Conservation (phyloP, 2,888 invertebrate species). For the Chironomus tentans region DNA sequence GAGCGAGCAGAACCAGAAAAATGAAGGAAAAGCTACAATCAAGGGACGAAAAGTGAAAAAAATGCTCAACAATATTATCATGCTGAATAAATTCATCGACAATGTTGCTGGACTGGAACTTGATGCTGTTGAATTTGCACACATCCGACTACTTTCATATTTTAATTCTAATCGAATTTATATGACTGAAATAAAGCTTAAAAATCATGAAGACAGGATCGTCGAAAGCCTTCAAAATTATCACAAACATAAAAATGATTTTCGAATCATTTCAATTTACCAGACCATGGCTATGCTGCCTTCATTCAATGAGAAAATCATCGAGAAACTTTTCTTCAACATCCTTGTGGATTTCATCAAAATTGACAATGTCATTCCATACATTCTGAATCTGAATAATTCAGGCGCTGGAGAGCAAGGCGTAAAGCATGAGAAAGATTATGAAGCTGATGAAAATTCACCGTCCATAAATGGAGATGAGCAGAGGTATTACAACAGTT, state of each 20-base stretch:
- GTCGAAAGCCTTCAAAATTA: conserved; percentile 4
- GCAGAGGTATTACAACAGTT: conserved; percentile 12
- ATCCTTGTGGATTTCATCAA: conserved; percentile 86
- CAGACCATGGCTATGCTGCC: conserved; percentile 51
- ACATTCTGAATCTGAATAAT: conserved; percentile 44
- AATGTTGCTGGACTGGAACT: not conserved
- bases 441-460: conserved; percentile 6
- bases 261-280: not conserved
- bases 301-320: conserved; percentile 60
- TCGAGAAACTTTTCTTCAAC: conserved; percentile 89
- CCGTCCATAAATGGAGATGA: conserved; percentile 15
- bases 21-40: not conserved
- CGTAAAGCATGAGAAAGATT: not conserved
- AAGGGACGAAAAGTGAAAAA: conserved; percentile 16
- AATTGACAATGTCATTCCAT: conserved; percentile 92
- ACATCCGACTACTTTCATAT: not conserved
- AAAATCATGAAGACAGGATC: not conserved
- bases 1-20: not conserved
- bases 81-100: conserved; percentile 12
- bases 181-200: not conserved
- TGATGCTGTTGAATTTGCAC: conserved; percentile 22
- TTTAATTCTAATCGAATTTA: conserved; percentile 18
- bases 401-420: not conserved
- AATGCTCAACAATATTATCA: conserved; percentile 4
- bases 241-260: not conserved